A percentile compares a stretch with the other conserved stretches of the same genome.
Evolutionary conservation across 1,140 invertebrate species (phyloP).

Genomic region (Drosophila kikkawai): DNA sequence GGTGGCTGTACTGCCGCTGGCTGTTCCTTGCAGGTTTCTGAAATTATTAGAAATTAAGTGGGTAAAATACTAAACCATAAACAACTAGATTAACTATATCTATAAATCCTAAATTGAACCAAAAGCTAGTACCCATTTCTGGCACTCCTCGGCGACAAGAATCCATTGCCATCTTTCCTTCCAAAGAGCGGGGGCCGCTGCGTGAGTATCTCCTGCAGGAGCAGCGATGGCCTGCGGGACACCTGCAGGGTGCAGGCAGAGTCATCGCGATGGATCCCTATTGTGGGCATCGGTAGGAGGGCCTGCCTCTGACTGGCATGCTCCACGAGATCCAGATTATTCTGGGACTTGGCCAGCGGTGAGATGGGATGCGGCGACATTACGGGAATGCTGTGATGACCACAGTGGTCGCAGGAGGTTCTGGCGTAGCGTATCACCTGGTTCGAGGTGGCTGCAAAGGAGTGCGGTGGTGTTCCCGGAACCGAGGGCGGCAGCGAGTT

Average conservation of each 20-base stretch:
- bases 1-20: conserved; percentile 74
- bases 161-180: conserved; percentile 71
- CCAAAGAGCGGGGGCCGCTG: conserved; percentile 84
- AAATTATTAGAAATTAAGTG: not conserved
- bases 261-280: conserved; percentile 58
- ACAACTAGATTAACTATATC: not conserved
- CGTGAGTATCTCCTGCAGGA: conserved; percentile 82
- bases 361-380: conserved; percentile 82
- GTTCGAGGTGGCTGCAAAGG: conserved; percentile 41
- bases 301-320: conserved; percentile 66
- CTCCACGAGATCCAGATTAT: conserved; percentile 74
- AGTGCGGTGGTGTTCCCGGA: conserved; percentile 19
- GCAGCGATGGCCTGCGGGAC: conserved; percentile 76
- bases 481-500: conserved; percentile 26
- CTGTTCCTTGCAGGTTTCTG: conserved; percentile 72
- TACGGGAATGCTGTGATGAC: conserved; percentile 74
- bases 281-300: conserved; percentile 56
- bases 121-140: conserved; percentile 68
- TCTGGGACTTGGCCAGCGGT: conserved; percentile 79
- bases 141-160: conserved; percentile 46
- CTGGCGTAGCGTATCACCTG: conserved; percentile 71
- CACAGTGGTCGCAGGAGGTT: conserved; percentile 77
- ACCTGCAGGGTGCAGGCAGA: conserved; percentile 74
- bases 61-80: not conserved
- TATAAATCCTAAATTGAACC: not conserved